Evolutionary conservation across 1,140 invertebrate genomes (phyloP), one percentile per base, ranked within the genome.

Genomic region (Zelostemma sp.): DNA sequence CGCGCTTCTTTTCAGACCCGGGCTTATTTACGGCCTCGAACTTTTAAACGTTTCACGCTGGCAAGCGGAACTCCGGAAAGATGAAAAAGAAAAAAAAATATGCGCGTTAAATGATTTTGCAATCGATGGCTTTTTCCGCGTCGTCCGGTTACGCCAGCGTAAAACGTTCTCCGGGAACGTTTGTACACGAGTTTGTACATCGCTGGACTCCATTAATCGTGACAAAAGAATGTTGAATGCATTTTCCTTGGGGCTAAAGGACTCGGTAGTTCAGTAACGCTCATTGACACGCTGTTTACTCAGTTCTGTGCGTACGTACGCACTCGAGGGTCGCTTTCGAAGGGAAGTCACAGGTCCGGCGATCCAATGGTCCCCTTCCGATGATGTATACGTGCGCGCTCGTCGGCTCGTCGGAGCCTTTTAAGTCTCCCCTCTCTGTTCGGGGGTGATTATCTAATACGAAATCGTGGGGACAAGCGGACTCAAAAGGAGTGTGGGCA

Each of bases 371-470:
- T 28, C 33, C 48, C 28, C 48, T 31, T 1, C 16, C 53, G 33
- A 40, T 51, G 46, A 48, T 41, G 38, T 50, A 62, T 69, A 57
- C 58, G 55, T 38, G 31, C 51, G 55, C 18, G 12, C 16, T 35
- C 40, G 31, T 28, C 40, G 41, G 51, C 56, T 51, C 62, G 55
- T 55, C 51, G 55, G 49, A 55, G 58, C 51, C 68, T 72, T 66
- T 66, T 67, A 72, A 72, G 59, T 63, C 51, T 21, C 9, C 19
- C 33, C n/a, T 15, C 21, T 11, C 33, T 12, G 40, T 66, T 61
- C 73, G 64, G 62, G 61, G 69, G 56, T 67, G 73, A 75, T 75
- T 75, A 75, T 75, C 69, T 75, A 75, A 75, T 75, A 64, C 67
- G 67, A 64, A 74, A 67, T 67, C 49, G 57, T 67, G 48, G 72